phyloP scores from a whole-genome alignment of 2,797 vertebrate species.

The Lophotriccus pileatus region DNA sequence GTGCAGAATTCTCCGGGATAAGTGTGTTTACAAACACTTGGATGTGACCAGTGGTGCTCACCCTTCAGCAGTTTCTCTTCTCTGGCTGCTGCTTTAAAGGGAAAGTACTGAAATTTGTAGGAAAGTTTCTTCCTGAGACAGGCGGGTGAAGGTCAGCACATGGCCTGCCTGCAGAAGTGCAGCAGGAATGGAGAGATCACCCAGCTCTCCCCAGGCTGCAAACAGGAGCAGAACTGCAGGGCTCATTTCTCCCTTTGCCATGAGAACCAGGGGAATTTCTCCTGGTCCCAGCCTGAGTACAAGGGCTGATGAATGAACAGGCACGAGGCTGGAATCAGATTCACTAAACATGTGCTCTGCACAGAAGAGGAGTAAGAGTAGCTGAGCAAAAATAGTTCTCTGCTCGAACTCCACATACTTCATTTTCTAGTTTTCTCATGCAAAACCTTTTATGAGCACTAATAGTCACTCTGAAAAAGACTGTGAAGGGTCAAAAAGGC shows the following conservation, averaged over 20 bases:
- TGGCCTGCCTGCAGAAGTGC: background rate
- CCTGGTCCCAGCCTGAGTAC: background rate
- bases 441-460: background rate
- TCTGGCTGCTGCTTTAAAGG: slow-evolving; percentile 5
- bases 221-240: background rate
- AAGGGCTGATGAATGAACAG: slow-evolving; percentile 19
- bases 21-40: slow-evolving; percentile 9
- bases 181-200: background rate
- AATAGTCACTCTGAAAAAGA: background rate
- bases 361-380: background rate
- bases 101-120: slow-evolving; percentile 16
- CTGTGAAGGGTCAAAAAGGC: background rate
- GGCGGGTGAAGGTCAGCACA: slow-evolving; percentile 20
- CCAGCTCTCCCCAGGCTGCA: background rate
- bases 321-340: background rate
- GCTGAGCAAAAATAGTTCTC: background rate
- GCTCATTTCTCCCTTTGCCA: background rate
- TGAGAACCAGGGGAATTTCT: background rate
- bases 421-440: background rate
- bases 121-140: slow-evolving; percentile 4
- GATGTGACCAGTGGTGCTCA: background rate
- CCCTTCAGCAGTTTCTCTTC: background rate
- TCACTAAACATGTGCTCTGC: background rate
- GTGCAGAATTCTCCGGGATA: background rate
- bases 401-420: background rate